Base-by-base conservation (phyloP, 1,140 invertebrate genomes). In the Drosophila bipectinata region DNA sequence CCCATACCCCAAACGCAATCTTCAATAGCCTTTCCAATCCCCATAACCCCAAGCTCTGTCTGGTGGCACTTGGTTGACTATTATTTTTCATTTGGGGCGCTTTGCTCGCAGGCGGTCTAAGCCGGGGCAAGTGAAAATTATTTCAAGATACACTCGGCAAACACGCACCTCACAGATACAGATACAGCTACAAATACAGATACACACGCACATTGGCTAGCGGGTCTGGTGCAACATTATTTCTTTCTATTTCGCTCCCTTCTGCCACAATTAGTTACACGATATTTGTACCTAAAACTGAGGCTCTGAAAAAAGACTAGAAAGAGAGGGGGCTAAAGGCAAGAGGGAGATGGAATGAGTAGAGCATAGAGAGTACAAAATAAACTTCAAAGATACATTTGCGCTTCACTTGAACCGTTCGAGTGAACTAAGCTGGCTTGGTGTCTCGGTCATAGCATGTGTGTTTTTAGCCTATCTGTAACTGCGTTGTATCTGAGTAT, bases 311-410 rank as follows among this genome's bases (percentile, higher is more conserved):
- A 21, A 61, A 10, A 45, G 6, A 28, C 4, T 6, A 28, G 39
- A 56, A 34, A 9, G 7, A 34, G 5, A 55, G 34, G 4, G 2
- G 7, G 48, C 30, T 7, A 24, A 39, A 54, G 32, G 34, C 21
- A 28, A 32, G 52, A 39, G 45, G 15, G 12, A 41, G 61, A 39
- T 37, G 44, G 56, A 34, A 24, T 44, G 41, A 2, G 44, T 5
- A 8, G 62, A 21, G 24, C 45, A 28, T 61, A 7, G 39, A 10
- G 34, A 44, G 74, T 32, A 81, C 60, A 72, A 77, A 81, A 87
- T 88, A 77, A 87, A 87, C 83, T 85, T 87, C 83, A 87, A 87
- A 87, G 83, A 87, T 88, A 87, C 79, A 87, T 88, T 88, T 87
- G 79, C 79, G 83, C 83, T 87, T 83, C 79, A 88, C 83, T 87